phyloP scores from a whole-genome alignment of 2,797 vertebrate species.

The Hyperoplus immaculatus region DNA sequence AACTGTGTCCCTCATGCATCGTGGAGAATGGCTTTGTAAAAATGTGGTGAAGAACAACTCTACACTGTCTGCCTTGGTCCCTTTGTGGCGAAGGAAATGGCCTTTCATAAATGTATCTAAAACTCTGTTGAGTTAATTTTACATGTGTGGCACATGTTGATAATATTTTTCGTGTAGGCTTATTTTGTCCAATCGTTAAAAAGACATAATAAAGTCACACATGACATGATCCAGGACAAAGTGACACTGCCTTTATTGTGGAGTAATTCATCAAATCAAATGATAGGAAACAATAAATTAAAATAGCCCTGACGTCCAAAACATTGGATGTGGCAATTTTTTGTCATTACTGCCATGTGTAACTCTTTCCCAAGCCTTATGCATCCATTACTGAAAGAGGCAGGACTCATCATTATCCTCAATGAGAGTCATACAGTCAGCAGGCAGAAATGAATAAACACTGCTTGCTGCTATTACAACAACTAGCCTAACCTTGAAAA shows the following conservation, averaged over 20 bases:
- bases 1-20: background rate
- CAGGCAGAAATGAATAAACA: conserved; percentile 26
- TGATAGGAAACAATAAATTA: background rate
- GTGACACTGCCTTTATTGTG: background rate
- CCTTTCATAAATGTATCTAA: background rate
- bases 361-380: background rate
- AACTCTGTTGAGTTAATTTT: background rate
- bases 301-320: background rate
- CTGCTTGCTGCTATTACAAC: conserved; percentile 16
- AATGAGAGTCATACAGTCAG: conserved; percentile 24
- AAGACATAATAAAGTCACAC: background rate
- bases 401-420: background rate
- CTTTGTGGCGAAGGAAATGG: background rate
- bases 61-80: background rate
- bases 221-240: background rate
- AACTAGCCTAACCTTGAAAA: conserved; percentile 11
- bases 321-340: background rate
- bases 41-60: background rate
- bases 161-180: background rate
- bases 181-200: background rate
- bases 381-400: background rate
- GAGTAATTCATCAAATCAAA: background rate
- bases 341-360: background rate
- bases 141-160: background rate
- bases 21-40: background rate